A percentile compares a stretch with the other conserved stretches of the same genome.
phyloP scores from a whole-genome alignment of 2,113 vertebrate genomes.

The Misgurnus mizolepis region DNA sequence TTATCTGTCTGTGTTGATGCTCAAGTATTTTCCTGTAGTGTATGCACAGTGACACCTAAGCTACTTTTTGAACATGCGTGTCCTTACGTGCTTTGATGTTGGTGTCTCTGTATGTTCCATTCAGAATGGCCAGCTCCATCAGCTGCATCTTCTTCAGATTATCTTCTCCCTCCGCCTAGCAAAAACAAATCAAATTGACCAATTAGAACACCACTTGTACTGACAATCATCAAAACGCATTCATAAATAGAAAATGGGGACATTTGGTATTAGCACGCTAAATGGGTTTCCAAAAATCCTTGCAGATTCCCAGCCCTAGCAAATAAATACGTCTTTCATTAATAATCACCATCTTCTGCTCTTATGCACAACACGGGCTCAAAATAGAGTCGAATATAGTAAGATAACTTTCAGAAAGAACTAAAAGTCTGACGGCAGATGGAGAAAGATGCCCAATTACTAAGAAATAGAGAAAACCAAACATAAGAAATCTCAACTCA shows the following conservation, averaged over 20 bases:
- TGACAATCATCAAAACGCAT: not conserved
- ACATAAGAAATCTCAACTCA: not conserved
- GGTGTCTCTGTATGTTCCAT: constrained; percentile 85
- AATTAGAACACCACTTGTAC: not conserved
- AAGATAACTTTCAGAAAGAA: not conserved
- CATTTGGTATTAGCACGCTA: not conserved
- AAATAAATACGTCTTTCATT: too few species aligned
- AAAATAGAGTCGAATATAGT: not conserved
- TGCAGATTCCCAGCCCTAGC: too few species aligned
- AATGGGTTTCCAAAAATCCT: not conserved
- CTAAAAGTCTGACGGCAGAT: not conserved
- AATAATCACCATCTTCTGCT: too few species aligned
- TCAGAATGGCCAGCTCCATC: constrained; percentile 83
- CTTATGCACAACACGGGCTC: not conserved
- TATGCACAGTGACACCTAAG: not conserved
- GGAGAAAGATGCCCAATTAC: not conserved
- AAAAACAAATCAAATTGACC: not conserved
- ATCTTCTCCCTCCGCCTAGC: constrained; percentile 81
- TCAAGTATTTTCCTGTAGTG: not conserved
- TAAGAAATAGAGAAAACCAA: constrained; percentile 13
- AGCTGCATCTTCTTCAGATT: constrained; percentile 86
- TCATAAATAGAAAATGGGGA: not conserved
- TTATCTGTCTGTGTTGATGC: not conserved
- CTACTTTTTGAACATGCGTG: not conserved
- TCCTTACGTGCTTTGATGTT: constrained; percentile 80